Percentiles rank a stretch among this genome's conserved stretches.
These are phyloP conservation scores for Oryzias curvinotus DNA, from an alignment of 2,113 vertebrate species.

Conservation along the genomic window DNA sequence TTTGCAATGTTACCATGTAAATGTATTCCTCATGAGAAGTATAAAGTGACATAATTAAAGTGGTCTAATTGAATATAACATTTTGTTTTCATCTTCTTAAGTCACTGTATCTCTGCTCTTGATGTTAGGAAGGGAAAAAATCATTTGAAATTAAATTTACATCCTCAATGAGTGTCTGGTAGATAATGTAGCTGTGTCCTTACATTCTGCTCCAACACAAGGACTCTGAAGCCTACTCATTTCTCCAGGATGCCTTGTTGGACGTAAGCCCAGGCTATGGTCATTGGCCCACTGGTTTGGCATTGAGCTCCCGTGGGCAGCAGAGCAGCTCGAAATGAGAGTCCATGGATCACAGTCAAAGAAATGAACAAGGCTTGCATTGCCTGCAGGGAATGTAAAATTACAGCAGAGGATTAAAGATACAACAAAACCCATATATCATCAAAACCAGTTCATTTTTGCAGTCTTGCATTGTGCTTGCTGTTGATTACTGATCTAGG, in stretches of 20 bases:
- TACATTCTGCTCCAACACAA: conserved; percentile 39
- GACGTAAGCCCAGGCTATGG: conserved; percentile 57
- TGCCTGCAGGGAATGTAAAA: conserved; percentile 43
- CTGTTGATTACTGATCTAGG: conserved; percentile 2
- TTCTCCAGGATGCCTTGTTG: conserved; percentile 61
- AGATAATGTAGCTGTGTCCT: conserved; percentile 46
- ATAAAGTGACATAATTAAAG: conserved; percentile 12
- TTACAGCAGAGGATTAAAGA: conserved; percentile 29
- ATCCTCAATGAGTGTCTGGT: conserved; percentile 46
- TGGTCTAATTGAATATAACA: conserved; percentile 23
- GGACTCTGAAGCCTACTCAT: conserved; percentile 45
- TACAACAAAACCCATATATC: conserved; percentile 9
- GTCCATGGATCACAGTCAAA: conserved; percentile 57
- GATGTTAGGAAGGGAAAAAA: conserved; percentile 22
- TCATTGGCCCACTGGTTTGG: conserved; percentile 60
- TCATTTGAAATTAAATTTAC: conserved; percentile 57
- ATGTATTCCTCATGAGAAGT: conserved; percentile 23
- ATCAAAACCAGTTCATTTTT: conserved; percentile 12
- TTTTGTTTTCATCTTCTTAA: conserved; percentile 27
- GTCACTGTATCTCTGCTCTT: conserved; percentile 4
- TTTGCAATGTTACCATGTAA: conserved; percentile 2
- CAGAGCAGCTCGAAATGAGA: conserved; percentile 46
- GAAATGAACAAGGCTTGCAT: conserved; percentile 21
- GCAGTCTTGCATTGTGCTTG: not conserved
- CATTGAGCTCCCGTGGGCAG: conserved; percentile 53